These are phyloP conservation scores for Erythrolamprus reginae DNA, from an alignment of 2,113 vertebrate species.

Conservation along the genomic window DNA sequence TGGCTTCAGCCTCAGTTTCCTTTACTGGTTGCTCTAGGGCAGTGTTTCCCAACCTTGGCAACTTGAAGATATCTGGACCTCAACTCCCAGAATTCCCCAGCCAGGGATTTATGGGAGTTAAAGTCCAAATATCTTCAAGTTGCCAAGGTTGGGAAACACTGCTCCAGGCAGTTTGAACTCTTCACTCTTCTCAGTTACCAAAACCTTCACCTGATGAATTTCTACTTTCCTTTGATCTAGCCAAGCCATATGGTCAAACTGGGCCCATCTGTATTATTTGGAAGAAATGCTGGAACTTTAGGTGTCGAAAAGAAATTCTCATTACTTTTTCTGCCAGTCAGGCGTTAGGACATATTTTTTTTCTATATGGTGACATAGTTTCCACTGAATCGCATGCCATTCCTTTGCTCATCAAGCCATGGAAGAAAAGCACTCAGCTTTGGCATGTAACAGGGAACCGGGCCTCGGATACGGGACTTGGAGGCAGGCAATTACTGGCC, in stretches of 20 bases:
- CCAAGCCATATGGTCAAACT: neutral
- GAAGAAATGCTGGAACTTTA: neutral
- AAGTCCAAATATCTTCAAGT: too few relatives aligned
- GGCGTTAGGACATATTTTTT: neutral
- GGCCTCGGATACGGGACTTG: neutral
- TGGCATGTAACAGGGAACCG: neutral
- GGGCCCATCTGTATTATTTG: neutral
- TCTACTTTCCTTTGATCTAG: neutral
- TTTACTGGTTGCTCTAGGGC: too few relatives aligned
- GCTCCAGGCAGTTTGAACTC: too few relatives aligned
- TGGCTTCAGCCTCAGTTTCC: too few relatives aligned
- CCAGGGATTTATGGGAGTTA: too few relatives aligned
- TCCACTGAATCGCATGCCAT: neutral
- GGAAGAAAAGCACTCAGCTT: neutral
- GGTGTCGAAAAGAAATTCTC: neutral
- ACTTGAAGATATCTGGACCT: too few relatives aligned
- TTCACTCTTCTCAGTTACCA: neutral
- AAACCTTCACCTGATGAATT: neutral
- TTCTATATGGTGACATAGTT: too few relatives aligned
- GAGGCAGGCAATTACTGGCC: neutral
- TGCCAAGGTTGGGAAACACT: too few relatives aligned
- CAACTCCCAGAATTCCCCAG: too few relatives aligned
- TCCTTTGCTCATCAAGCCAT: neutral
- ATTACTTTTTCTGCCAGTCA: accelerated
- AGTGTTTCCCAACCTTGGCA: too few relatives aligned